Percentiles rank a stretch among this genome's conserved stretches.
Evolutionary conservation across 2,888 invertebrate genomes (phyloP).

Genomic region (Parnassius glacialis): DNA sequence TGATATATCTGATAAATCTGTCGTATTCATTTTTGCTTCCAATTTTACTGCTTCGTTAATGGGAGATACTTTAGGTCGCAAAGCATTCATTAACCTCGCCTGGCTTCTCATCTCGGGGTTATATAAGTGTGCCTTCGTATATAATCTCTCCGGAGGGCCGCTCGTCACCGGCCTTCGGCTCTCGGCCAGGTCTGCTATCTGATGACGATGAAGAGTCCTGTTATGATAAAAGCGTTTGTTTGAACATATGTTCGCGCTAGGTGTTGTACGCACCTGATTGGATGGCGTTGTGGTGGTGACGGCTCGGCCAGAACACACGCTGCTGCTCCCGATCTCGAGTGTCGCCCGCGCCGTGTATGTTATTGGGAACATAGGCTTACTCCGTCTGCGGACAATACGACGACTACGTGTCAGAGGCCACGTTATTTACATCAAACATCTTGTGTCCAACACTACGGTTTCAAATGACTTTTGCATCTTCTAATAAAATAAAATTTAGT

Average conservation of each 20-base stretch:
- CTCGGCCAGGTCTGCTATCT: constrained; percentile 6
- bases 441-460: too few species aligned
- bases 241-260: constrained; percentile 27
- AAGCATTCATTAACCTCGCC: constrained; percentile 40
- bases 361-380: constrained; percentile 72
- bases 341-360: constrained; percentile 78
- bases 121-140: constrained; percentile 3
- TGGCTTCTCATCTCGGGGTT: constrained; percentile 30
- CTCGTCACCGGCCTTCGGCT: constrained; percentile 5
- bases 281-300: constrained; percentile 77
- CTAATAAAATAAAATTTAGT: too few species aligned
- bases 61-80: neutral
- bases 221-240: constrained; percentile 27
- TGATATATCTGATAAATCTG: neutral
- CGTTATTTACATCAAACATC: neutral
- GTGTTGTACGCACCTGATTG: constrained; percentile 73
- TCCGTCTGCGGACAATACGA: constrained; percentile 60
- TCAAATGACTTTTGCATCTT: too few species aligned
- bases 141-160: constrained; percentile 26
- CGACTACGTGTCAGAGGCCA: neutral
- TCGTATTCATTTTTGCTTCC: neutral
- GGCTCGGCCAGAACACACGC: constrained; percentile 75
- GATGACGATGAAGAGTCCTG: constrained; percentile 19
- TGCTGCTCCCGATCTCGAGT: constrained; percentile 76
- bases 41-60: neutral